Evolutionary conservation across 2,113 vertebrate genomes (phyloP).

Genomic region (Pyrgilauda ruficollis): DNA sequence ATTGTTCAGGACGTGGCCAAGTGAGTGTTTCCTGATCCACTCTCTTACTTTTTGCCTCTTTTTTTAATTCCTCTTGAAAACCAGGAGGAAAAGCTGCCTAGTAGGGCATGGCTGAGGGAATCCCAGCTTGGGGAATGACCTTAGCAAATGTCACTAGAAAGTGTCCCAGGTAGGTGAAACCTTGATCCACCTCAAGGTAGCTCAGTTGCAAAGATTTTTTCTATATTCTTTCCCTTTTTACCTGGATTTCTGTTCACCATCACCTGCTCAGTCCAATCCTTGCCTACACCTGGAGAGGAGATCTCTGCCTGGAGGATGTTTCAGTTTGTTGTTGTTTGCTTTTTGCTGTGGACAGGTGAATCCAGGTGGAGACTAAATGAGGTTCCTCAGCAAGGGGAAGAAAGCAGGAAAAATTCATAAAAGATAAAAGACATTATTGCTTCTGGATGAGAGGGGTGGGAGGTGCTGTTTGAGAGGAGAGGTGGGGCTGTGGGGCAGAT

Average conservation of each 20-base stretch:
- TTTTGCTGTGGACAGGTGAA: neutral
- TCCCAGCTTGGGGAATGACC: neutral
- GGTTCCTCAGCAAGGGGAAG: neutral
- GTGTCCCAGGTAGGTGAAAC: neutral
- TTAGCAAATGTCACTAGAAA: neutral
- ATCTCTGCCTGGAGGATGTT: neutral
- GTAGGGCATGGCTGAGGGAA: neutral
- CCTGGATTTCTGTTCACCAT: neutral
- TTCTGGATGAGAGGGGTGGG: neutral
- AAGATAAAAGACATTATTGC: neutral
- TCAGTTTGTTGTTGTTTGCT: neutral
- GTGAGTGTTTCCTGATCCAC: constrained; percentile 13
- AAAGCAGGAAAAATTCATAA: neutral
- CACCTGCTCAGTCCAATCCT: neutral
- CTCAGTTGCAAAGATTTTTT: neutral
- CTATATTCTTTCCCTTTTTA: neutral
- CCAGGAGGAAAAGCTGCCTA: neutral
- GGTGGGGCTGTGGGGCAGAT: neutral
- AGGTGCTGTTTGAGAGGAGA: neutral
- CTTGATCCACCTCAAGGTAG: neutral
- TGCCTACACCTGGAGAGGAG: neutral
- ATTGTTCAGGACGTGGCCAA: constrained; percentile 36
- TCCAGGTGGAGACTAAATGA: neutral
- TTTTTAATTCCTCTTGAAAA: neutral
- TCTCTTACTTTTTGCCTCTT: neutral